These are phyloP conservation scores for Oreortyx pictus DNA, from an alignment of 2,797 vertebrate species.

Conservation along the genomic window DNA sequence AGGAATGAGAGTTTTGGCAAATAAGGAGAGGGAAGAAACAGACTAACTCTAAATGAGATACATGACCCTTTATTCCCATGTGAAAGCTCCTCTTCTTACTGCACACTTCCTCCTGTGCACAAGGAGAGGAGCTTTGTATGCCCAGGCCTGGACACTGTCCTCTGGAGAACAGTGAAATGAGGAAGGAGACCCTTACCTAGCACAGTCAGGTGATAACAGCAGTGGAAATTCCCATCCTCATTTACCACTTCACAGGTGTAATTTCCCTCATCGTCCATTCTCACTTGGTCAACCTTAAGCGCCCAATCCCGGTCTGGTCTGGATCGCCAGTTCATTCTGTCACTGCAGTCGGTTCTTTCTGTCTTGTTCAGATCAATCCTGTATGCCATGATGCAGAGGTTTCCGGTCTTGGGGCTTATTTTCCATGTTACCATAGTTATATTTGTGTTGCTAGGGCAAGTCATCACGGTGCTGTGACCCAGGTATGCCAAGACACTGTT, in stretches of 20 bases:
- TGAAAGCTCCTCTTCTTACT: neutral
- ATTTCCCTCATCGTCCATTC: slow-evolving; percentile 42
- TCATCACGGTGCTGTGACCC: neutral
- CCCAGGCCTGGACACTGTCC: neutral
- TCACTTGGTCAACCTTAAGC: slow-evolving; percentile 47
- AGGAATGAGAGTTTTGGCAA: neutral
- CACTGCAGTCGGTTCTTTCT: neutral
- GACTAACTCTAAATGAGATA: neutral
- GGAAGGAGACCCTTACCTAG: slow-evolving; percentile 59
- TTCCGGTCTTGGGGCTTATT: neutral
- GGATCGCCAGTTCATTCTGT: slow-evolving; percentile 34
- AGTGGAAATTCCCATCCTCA: neutral
- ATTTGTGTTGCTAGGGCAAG: rapidly evolving
- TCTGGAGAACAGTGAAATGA: neutral
- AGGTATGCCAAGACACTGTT: rapidly evolving
- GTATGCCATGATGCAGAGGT: neutral
- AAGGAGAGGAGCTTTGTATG: neutral
- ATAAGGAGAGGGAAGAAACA: neutral
- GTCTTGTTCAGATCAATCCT: neutral
- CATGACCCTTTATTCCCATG: neutral
- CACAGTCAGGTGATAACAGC: neutral
- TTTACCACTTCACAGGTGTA: slow-evolving; percentile 2
- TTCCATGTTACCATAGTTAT: neutral
- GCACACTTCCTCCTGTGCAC: rapidly evolving
- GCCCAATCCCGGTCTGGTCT: neutral